These are phyloP conservation scores for Agriopis marginaria DNA, from an alignment of 2,888 invertebrate genomes.

Conservation along the genomic window DNA sequence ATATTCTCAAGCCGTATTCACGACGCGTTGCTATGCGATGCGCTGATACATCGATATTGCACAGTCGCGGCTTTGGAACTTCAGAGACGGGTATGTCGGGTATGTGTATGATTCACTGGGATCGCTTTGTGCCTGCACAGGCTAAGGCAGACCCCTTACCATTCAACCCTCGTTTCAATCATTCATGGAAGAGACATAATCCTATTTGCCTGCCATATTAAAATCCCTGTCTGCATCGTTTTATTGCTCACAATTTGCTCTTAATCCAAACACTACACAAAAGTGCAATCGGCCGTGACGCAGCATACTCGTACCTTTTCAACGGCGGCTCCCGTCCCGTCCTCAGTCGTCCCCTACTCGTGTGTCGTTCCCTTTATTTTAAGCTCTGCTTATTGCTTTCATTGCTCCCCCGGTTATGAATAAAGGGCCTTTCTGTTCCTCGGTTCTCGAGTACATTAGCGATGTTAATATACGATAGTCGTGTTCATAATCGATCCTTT, in stretches of 20 bases:
- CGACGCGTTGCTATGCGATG: slow-evolving; percentile 74
- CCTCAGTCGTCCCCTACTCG: slow-evolving; percentile 38
- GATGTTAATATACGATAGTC: slow-evolving; percentile 78
- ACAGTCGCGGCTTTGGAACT: slow-evolving; percentile 30
- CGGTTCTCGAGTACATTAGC: slow-evolving; percentile 73
- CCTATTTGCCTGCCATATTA: slow-evolving; percentile 42
- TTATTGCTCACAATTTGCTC: slow-evolving; percentile 44
- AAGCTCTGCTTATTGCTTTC: slow-evolving; percentile 61
- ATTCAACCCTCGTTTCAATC: slow-evolving; percentile 29
- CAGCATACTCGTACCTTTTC: slow-evolving; percentile 44
- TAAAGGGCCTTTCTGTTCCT: slow-evolving; percentile 67
- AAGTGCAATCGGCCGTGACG: slow-evolving; percentile 47
- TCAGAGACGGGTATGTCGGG: slow-evolving; percentile 8
- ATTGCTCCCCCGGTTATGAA: slow-evolving; percentile 64
- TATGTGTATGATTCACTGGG: slow-evolving; percentile 20
- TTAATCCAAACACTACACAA: slow-evolving; percentile 47
- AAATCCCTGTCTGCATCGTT: slow-evolving; percentile 39
- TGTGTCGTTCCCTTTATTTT: slow-evolving; percentile 61
- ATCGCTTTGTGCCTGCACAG: slow-evolving; percentile 7
- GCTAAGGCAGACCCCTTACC: slow-evolving; percentile 15
- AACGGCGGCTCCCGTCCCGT: slow-evolving; percentile 29
- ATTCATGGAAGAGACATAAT: slow-evolving; percentile 38
- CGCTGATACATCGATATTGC: slow-evolving; percentile 75
- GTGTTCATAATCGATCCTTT: slow-evolving; percentile 72
- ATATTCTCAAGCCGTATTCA: slow-evolving; percentile 64